Base-by-base conservation (phyloP, 2,113 vertebrate genomes). In the Apteryx mantelli region DNA sequence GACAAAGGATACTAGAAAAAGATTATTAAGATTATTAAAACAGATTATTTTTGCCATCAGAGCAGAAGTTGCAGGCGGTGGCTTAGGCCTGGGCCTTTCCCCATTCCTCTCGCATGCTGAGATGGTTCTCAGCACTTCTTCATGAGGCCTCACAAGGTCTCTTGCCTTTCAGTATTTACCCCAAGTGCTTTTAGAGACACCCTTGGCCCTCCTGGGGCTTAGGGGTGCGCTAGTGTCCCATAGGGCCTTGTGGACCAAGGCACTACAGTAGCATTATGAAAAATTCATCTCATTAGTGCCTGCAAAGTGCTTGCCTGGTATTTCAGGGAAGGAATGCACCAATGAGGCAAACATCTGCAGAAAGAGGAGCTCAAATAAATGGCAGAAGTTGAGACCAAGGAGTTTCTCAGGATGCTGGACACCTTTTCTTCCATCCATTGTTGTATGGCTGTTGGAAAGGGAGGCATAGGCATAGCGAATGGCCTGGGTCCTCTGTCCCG, bases 11-110 rank as follows among this genome's bases (percentile, higher is more conserved):
- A 85, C 38, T 9, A 80, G 82, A 77, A 84, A 55, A 95, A 91
- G 95, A 95, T 91, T 95, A 93, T 95, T 93, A 97, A 89, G 95
- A 95, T 97, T 96, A 94, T 97, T 96, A 96, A 95, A 89, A 86
- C 84, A 95, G 89, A 93, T 91, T 95, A 88, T 70, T 95, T 89
- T 94, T 94, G 63, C n/a, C 4, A 0, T 76, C 50, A 76, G 65
- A 94, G 36, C 22, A 88, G 91, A 91, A 97, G 55, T 83, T 93
- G 40, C 78, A 60, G 86, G 78, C 79, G 60, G 63, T 34, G 81
- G 42, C n/a, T 61, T 76, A 91, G n/a, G n/a, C n/a, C 18, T 88
- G 82, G 92, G 75, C 21, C 52, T 81, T 73, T 84, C n/a, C 36
- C 56, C 19, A 30, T 26, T 64, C 30, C 18, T 86, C 8, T 69